Base-by-base conservation (phyloP, 2,797 vertebrate species). In the Nothura maculosa region DNA sequence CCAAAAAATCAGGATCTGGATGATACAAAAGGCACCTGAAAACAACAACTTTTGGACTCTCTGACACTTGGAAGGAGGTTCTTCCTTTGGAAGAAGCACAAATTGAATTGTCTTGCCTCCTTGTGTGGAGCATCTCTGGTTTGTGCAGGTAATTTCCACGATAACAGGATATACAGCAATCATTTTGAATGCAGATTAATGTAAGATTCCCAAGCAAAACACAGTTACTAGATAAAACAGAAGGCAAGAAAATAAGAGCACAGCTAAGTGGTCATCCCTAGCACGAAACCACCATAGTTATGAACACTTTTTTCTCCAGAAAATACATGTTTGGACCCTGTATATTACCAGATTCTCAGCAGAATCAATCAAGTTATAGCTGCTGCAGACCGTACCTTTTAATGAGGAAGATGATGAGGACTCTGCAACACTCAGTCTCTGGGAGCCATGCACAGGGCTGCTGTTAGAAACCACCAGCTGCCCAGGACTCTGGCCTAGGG, bases 401-500 rank as follows among this genome's bases (percentile, higher is more conserved):
- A 97, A 22, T 0, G 95, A 87, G 4, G 97, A 82, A 0, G 94
- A 88, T 1, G 97, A 89, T 0, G 95, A 95, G 2, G 97, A 94
- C 45, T 98, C 98, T 0, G 97, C 85, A 63, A 93, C 85, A 4
- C 96, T 90, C 40, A 87, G 80, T 64, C 97, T 95, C 66, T 98
- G 98, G 64, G 98, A 92, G 32, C 96, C 95, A 12, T 97, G 97
- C 38, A 96, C 95, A 24, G 97, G 95, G 91, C 97, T 98, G 96
- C 90, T 98, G 96, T 97, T 98, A 93, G 98, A 97, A 64, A 98
- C 93, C 74, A 98, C 93, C 28, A 98, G 70, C 10, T 98, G 97
- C 54, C 97, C 97, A 24, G 98, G 98, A 72, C 98, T 97, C 85
- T 98, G 98, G 61, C 96, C 97, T 67, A 97, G 81, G 42, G 97